Conservation (phyloP, 2,797 vertebrate genomes). For the Melopsittacus undulatus region DNA sequence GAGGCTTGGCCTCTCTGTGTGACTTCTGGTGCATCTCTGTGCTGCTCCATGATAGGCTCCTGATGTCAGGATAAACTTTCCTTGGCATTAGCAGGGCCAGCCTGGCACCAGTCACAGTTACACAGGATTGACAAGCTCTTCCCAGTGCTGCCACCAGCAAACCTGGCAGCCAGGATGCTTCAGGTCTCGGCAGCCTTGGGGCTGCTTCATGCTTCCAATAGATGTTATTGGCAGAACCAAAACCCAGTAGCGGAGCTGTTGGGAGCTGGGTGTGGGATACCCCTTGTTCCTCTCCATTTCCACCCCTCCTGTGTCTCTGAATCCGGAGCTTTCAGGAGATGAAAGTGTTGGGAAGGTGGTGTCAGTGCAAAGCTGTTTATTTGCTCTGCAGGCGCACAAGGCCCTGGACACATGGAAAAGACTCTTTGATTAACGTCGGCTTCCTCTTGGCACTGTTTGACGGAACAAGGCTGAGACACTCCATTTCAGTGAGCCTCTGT, state of each 20-base stretch:
- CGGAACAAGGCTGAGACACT: conserved; percentile 78
- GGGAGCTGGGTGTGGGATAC: accelerated
- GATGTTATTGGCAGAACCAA: neutral
- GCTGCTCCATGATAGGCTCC: neutral
- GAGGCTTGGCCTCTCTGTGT: neutral
- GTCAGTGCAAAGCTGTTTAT: conserved; percentile 1
- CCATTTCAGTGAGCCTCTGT: conserved; percentile 74
- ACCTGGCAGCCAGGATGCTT: neutral
- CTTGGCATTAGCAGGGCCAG: neutral
- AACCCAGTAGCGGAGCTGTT: accelerated
- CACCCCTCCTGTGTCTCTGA: neutral
- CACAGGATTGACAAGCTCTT: neutral
- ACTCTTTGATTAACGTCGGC: conserved; percentile 79
- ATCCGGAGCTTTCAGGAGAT: neutral
- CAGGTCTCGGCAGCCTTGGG: accelerated
- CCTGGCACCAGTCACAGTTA: accelerated
- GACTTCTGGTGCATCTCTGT: neutral
- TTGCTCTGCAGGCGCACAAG: conserved; percentile 23
- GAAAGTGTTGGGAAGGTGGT: neutral
- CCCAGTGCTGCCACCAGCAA: neutral
- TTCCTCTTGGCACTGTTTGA: conserved; percentile 80
- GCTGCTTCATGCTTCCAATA: accelerated
- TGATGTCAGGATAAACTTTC: accelerated
- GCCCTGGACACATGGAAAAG: conserved; percentile 69
- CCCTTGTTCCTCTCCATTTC: neutral